Percentiles rank a stretch among this genome's conserved stretches.
These are phyloP conservation scores for Camelus dromedarius DNA, from an alignment of 2,113 vertebrate genomes.

Conservation along the genomic window DNA sequence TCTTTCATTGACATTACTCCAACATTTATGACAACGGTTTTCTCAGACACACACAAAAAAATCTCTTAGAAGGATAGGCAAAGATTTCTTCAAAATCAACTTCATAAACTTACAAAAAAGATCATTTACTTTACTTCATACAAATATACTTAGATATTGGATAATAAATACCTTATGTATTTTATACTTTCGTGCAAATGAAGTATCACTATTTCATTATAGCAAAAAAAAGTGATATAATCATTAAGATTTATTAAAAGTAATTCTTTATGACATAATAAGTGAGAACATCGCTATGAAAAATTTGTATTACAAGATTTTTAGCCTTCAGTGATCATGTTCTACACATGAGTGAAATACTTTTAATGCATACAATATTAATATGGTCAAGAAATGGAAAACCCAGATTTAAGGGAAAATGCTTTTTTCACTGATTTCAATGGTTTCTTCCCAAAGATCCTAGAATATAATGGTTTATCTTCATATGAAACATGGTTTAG, in stretches of 20 bases:
- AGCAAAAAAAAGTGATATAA: not conserved
- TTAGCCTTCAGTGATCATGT: not conserved
- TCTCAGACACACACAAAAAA: not conserved
- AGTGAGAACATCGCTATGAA: not conserved
- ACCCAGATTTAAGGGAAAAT: not conserved
- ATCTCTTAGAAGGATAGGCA: not conserved
- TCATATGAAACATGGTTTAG: not conserved
- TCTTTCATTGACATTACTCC: not conserved
- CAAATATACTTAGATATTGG: not conserved
- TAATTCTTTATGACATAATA: not conserved
- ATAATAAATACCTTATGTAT: not conserved
- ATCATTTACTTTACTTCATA: not conserved
- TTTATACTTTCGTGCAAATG: not conserved
- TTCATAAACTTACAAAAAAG: not conserved
- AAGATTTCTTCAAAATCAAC: not conserved
- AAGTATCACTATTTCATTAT: not conserved
- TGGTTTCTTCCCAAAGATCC: not conserved
- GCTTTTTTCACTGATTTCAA: not conserved
- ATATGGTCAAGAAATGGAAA: slow-evolving; percentile 8
- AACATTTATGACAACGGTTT: not conserved
- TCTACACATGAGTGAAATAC: not conserved
- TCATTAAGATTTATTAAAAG: not conserved
- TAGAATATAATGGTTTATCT: not conserved
- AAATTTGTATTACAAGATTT: not conserved
- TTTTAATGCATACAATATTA: not conserved